These are phyloP conservation scores for Albula glossodonta DNA, from an alignment of 2,113 vertebrate species.

Conservation along the genomic window DNA sequence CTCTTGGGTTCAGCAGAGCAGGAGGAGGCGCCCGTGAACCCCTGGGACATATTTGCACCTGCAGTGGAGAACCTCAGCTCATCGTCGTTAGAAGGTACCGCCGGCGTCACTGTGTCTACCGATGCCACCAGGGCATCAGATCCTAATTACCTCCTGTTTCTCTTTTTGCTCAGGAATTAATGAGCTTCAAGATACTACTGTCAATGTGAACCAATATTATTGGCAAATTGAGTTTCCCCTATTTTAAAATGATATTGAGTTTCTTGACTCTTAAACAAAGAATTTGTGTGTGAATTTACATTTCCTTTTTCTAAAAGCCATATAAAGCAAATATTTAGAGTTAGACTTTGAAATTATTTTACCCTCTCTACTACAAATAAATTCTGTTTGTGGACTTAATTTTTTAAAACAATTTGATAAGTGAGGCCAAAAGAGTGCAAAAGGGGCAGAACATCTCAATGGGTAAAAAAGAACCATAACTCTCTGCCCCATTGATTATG, in stretches of 20 bases:
- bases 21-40: not conserved
- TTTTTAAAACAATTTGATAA: too few species aligned
- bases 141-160: not conserved
- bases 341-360: too few species aligned
- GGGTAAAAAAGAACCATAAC: too few species aligned
- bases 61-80: constrained; percentile 9
- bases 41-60: constrained; percentile 14
- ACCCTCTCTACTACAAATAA: too few species aligned
- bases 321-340: too few species aligned
- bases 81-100: not conserved
- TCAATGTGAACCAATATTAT: not conserved
- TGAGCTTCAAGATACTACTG: not conserved
- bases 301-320: too few species aligned
- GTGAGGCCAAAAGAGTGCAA: too few species aligned
- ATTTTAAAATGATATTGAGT: not conserved
- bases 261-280: not conserved
- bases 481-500: too few species aligned
- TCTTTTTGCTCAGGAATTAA: not conserved
- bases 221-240: too few species aligned
- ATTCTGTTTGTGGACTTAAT: too few species aligned
- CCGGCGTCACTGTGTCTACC: not conserved
- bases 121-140: not conserved
- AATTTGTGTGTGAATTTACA: too few species aligned
- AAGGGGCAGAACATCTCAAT: too few species aligned
- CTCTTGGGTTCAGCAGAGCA: not conserved